Conservation (phyloP, 1,140 invertebrate species). For the Rhysida immarginata region DNA sequence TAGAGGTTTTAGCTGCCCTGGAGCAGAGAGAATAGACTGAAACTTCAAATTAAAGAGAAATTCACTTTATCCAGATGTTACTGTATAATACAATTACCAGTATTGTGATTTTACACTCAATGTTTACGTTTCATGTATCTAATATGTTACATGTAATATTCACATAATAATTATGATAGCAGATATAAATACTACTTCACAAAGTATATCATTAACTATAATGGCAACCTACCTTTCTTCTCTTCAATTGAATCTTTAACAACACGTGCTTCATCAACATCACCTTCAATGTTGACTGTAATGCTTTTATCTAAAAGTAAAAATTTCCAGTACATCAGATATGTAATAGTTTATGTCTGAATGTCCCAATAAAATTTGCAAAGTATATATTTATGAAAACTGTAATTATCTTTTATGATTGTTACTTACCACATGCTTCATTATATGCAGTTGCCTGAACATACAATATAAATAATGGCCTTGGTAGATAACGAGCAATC, state of each 20-base stretch:
- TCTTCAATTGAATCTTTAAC: conserved; percentile 16
- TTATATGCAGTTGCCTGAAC: conserved; percentile 68
- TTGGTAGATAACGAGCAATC: conserved; percentile 55
- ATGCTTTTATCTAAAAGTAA: conserved; percentile 33
- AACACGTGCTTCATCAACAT: conserved; percentile 57
- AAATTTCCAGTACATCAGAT: too few relatives aligned
- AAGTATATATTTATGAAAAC: neutral
- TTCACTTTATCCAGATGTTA: too few relatives aligned
- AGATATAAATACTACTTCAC: too few relatives aligned
- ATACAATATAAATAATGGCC: conserved; percentile 74
- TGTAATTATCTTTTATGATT: neutral
- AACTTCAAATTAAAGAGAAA: too few relatives aligned
- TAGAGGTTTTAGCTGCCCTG: too few relatives aligned
- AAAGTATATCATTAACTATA: conserved; percentile 5
- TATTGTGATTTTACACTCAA: too few relatives aligned
- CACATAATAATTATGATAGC: too few relatives aligned
- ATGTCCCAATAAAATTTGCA: neutral
- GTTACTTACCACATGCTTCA: conserved; percentile 47
- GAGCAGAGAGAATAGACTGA: too few relatives aligned
- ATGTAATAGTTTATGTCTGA: too few relatives aligned
- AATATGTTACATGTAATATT: too few relatives aligned
- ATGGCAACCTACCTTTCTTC: conserved; percentile 22
- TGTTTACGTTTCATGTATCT: too few relatives aligned
- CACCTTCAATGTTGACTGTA: conserved; percentile 48
- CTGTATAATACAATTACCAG: too few relatives aligned